These are phyloP conservation scores for Flexamia atlantica DNA, from an alignment of 2,888 invertebrate species.

Conservation along the genomic window DNA sequence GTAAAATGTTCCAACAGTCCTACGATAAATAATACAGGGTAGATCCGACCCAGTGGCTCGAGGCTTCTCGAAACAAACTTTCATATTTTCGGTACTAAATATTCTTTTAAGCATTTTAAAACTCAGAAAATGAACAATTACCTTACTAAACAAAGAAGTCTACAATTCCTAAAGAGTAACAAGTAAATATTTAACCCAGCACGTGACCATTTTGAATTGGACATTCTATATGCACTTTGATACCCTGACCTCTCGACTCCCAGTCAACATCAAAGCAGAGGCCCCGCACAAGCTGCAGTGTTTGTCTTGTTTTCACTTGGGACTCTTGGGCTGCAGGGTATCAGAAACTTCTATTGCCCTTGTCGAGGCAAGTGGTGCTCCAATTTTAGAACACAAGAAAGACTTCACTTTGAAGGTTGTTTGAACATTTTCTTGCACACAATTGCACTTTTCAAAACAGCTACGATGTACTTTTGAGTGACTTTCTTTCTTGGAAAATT, in stretches of 20 bases:
- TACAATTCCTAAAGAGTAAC: neutral
- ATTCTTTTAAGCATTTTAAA: too few relatives aligned
- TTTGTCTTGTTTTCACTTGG: neutral
- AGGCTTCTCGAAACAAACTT: too few relatives aligned
- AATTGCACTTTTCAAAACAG: slow-evolving; percentile 2
- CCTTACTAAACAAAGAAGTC: too few relatives aligned
- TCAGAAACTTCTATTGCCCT: slow-evolving; percentile 8
- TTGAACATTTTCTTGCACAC: neutral
- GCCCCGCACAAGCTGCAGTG: neutral
- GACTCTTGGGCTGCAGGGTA: neutral
- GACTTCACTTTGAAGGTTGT: neutral
- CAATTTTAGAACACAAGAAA: neutral
- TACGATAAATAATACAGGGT: too few relatives aligned
- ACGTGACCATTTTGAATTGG: neutral
- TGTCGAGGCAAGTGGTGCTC: neutral
- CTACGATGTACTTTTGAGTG: neutral
- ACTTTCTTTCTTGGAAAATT: neutral
- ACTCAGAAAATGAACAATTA: too few relatives aligned
- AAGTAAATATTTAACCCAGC: neutral
- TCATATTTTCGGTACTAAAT: too few relatives aligned
- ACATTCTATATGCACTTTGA: slow-evolving; percentile 35
- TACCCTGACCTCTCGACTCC: neutral
- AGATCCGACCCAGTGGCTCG: too few relatives aligned
- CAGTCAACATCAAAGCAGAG: neutral
- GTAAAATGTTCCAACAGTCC: too few relatives aligned